Base-by-base conservation (phyloP, 1,140 invertebrate genomes). In the Varroa destructor region DNA sequence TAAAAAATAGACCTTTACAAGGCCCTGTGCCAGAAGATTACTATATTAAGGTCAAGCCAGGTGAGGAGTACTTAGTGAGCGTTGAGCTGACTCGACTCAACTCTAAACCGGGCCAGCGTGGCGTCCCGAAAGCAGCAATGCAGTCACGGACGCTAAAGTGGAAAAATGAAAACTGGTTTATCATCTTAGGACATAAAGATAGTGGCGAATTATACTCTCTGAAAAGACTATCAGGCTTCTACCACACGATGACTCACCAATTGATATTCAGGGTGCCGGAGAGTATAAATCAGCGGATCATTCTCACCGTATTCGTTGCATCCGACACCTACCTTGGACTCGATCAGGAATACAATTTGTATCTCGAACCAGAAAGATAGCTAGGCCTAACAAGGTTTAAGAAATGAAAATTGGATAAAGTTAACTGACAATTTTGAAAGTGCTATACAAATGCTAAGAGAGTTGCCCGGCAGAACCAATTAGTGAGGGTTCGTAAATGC, bases 141-240 rank as follows among this genome's bases (percentile, higher is more conserved):
- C 90, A 67, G 37, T 67, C 91, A 5, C 84, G 86, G 74, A 97
- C 93, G 81, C 86, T 90, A 0, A 93, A 94, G 79, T 85, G 87
- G 5, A 97, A 97, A 81, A 91, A 93, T 75, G 93, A 97, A 79
- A 90, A 91, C 61, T 98, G 94, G 94, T 89, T 97, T 79, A 76
- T 97, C 0, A 84, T 93, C 0, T 80, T 98, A 0, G 93, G 92
- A 8, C 84, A 86, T 71, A 77, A 85, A 37, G 84, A 86, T 71
- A 81, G 81, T 1, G 74, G 75, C 46, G 90, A 96, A 77, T 80
- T 98, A n/a, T 79, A 88, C 46, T 91, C 91, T n/a, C 81, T 96
- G 74, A 96, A 94, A 78, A 82, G 93, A 73, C 79, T 87, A 0
- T 80, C 81, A 0, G 76, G 82, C 76, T 76, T 82, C 72, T 75